phyloP scores from a whole-genome alignment of 2,113 vertebrate genomes.

The Canis aureus region DNA sequence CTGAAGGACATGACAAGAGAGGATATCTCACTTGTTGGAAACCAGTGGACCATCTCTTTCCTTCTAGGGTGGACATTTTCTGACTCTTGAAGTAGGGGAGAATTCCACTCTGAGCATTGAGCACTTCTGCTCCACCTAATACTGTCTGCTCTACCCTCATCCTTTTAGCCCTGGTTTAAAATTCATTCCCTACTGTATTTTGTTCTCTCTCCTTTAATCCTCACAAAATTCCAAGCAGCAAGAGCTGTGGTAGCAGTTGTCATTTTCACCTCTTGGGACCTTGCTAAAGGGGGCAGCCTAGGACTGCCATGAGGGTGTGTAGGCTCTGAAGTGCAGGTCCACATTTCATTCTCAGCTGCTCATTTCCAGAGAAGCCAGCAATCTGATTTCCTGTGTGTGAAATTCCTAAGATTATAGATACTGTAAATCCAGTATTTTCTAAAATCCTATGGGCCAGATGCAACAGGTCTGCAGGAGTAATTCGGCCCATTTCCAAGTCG shows the following conservation, averaged over 20 bases:
- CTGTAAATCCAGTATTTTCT: background rate
- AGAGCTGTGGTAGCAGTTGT: background rate
- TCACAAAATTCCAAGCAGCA: slow-evolving; percentile 38
- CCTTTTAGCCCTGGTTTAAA: background rate
- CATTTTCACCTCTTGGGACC: background rate
- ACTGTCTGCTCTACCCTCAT: background rate
- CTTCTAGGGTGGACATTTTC: background rate
- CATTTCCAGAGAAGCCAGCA: slow-evolving; percentile 30
- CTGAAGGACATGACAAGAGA: background rate
- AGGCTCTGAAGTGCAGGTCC: background rate
- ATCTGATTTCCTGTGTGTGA: background rate
- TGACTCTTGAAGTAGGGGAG: background rate
- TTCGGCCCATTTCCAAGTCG: background rate
- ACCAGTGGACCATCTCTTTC: background rate
- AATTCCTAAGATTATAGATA: background rate
- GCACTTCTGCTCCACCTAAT: background rate
- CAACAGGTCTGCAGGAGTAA: background rate
- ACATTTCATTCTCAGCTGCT: background rate
- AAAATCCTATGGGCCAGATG: background rate
- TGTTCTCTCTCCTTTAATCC: background rate
- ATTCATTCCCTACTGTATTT: background rate
- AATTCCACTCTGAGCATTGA: background rate
- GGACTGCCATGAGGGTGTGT: background rate
- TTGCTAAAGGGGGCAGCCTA: background rate
- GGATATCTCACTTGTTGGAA: background rate